These are phyloP conservation scores for Apus apus DNA, from an alignment of 2,113 vertebrate genomes.

Conservation along the genomic window DNA sequence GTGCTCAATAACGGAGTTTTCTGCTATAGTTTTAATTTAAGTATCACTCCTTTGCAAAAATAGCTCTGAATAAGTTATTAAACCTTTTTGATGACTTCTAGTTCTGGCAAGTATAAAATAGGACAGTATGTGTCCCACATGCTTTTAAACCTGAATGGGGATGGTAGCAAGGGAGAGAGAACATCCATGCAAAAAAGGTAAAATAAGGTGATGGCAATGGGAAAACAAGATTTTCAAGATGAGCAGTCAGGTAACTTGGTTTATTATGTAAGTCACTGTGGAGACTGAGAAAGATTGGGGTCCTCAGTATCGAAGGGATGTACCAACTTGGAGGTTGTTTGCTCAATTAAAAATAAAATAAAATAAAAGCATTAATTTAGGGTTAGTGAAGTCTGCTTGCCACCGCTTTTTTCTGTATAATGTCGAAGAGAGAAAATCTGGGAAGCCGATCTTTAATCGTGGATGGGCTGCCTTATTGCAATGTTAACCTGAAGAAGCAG, in stretches of 20 bases:
- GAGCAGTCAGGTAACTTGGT: neutral
- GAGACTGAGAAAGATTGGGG: neutral
- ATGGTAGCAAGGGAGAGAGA: neutral
- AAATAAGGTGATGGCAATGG: neutral
- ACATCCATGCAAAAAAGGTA: neutral
- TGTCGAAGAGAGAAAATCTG: neutral
- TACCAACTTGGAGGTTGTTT: neutral
- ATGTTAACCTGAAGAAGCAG: neutral
- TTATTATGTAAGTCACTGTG: neutral
- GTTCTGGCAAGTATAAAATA: neutral
- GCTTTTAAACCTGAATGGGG: neutral
- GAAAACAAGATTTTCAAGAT: neutral
- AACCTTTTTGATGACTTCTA: neutral
- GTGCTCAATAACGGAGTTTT: neutral
- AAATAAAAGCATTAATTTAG: neutral
- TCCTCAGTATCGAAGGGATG: neutral
- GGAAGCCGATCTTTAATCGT: fast-evolving
- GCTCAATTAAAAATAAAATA: neutral
- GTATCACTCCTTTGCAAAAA: neutral
- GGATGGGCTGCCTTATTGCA: neutral
- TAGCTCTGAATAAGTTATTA: neutral
- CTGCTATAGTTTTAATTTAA: neutral
- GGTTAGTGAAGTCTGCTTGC: neutral
- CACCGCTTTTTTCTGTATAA: neutral
- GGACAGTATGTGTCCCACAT: neutral